Evolutionary conservation across 2,888 invertebrate species (phyloP).

Genomic region (Stenichneumon culpator): DNA sequence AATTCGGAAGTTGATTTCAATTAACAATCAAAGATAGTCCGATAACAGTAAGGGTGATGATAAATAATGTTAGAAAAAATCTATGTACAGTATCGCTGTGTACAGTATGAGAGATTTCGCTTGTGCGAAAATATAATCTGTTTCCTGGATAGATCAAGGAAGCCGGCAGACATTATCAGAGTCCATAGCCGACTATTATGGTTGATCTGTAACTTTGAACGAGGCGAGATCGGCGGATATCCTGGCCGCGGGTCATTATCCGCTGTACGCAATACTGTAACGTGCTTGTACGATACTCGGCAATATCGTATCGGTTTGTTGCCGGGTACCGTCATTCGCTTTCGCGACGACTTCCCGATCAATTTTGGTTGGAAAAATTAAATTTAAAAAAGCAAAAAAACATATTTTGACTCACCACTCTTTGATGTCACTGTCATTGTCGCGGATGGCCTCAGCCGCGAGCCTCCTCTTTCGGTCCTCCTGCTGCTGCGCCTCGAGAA

Average conservation of each 20-base stretch:
- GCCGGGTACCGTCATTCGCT: conserved; percentile 1
- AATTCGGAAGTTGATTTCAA: too few species aligned
- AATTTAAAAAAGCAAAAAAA: neutral
- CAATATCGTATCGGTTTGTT: conserved; percentile 19
- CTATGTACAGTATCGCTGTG: neutral
- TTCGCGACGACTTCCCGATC: neutral
- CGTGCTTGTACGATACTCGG: neutral
- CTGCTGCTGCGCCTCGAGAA: conserved; percentile 57
- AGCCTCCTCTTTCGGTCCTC: conserved; percentile 50
- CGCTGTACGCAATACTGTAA: conserved; percentile 9
- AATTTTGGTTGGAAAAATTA: neutral
- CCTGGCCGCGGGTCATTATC: conserved; percentile 63
- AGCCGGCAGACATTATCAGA: conserved; percentile 41
- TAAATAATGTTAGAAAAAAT: neutral
- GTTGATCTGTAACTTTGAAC: conserved; percentile 43
- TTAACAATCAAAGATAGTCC: neutral
- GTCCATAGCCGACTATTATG: conserved; percentile 44
- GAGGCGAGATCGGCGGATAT: conserved; percentile 67
- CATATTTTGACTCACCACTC: conserved; percentile 71
- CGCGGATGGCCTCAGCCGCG: conserved; percentile 66
- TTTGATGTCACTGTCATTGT: conserved; percentile 72
- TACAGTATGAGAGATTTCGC: neutral
- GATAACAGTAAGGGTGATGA: neutral
- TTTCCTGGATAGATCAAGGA: conserved; percentile 57
- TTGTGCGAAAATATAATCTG: conserved; percentile 12